A percentile compares a stretch with the other conserved stretches of the same genome.
phyloP scores from a whole-genome alignment of 2,797 vertebrate genomes.

The Danio aesculapii region DNA sequence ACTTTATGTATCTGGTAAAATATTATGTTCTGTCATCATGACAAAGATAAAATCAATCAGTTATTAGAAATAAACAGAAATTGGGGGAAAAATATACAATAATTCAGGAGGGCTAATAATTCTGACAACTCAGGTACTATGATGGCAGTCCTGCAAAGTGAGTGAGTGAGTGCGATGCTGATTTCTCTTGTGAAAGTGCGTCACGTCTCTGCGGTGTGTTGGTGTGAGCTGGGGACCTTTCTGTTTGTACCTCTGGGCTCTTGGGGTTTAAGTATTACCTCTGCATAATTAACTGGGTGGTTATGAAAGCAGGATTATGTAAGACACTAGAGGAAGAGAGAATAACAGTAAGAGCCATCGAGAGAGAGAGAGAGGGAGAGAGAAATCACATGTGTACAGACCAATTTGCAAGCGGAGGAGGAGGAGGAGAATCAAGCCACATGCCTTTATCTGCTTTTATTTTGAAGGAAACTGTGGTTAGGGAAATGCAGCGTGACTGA shows the following conservation, averaged over 20 bases:
- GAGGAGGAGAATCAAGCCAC: conserved; percentile 1
- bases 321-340: conserved; percentile 60
- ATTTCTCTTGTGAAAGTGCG: background rate
- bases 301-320: conserved; percentile 75
- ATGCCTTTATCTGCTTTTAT: background rate
- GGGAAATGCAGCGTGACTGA: background rate
- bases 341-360: background rate
- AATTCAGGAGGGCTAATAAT: too few relatives aligned
- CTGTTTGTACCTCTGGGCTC: conserved; percentile 45
- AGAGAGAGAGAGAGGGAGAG: background rate
- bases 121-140: too few relatives aligned
- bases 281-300: conserved; percentile 67
- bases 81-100: too few relatives aligned
- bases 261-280: conserved; percentile 53
- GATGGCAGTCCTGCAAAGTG: background rate
- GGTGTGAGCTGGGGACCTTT: conserved; percentile 42
- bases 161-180: conserved; percentile 8
- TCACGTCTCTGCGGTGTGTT: conserved; percentile 41
- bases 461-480: background rate
- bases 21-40: too few relatives aligned
- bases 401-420: conserved; percentile 22
- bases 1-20: too few relatives aligned
- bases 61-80: too few relatives aligned
- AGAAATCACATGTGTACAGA: conserved; percentile 7
- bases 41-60: too few relatives aligned